phyloP scores from a whole-genome alignment of 1,140 invertebrate genomes.

The Ooceraea biroi region DNA sequence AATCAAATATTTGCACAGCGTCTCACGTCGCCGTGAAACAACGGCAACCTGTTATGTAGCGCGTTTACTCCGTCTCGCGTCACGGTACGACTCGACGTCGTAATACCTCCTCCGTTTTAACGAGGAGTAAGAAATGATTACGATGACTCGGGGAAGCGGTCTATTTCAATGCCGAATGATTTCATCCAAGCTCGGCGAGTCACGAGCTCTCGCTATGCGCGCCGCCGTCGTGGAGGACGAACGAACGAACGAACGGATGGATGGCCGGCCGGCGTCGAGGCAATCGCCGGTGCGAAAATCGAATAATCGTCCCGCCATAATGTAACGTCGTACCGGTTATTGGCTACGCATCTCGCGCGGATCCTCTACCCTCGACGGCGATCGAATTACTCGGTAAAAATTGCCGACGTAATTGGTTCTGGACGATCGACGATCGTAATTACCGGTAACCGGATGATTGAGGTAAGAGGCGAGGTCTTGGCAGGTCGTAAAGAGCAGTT shows the following conservation, averaged over 20 bases:
- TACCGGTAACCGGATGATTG: constrained; percentile 77
- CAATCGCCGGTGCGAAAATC: constrained; percentile 51
- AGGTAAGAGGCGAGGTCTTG: constrained; percentile 74
- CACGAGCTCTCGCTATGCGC: constrained; percentile 27
- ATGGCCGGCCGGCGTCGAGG: background rate
- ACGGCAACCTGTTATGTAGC: background rate
- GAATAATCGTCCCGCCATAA: constrained; percentile 46
- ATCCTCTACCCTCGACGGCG: constrained; percentile 59
- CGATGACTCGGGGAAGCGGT: constrained; percentile 55
- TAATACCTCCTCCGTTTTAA: constrained; percentile 36
- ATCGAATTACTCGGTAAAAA: constrained; percentile 74
- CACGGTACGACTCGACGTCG: background rate
- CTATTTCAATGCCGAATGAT: constrained; percentile 54
- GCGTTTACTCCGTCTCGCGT: background rate
- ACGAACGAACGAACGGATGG: background rate
- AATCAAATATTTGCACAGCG: constrained; percentile 20
- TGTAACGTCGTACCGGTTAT: constrained; percentile 59
- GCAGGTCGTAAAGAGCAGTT: constrained; percentile 80
- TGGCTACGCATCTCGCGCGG: constrained; percentile 57
- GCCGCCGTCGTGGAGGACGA: background rate
- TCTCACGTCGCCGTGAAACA: background rate
- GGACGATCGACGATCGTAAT: constrained; percentile 77
- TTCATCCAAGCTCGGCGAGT: constrained; percentile 8
- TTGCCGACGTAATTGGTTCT: constrained; percentile 77
- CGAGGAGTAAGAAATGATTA: constrained; percentile 44